Percentiles rank a stretch among this genome's conserved stretches.
Conservation (phyloP, 2,888 invertebrate species). For the Callyntrura sp. region DNA sequence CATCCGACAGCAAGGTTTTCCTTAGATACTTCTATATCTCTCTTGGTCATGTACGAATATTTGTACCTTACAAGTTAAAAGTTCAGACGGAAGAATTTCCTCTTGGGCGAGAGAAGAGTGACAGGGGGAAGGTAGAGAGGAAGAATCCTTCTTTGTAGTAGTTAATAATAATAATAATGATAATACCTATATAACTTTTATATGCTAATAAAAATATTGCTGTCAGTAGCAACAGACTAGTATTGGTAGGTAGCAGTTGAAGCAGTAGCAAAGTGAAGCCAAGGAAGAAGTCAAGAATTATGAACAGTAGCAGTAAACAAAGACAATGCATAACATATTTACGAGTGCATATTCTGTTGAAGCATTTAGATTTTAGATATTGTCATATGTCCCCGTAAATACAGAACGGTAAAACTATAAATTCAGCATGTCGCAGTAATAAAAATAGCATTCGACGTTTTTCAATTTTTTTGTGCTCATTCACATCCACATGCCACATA, state of each 20-base stretch:
- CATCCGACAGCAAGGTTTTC: not conserved
- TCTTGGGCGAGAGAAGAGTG: not conserved
- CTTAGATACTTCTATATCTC: not conserved
- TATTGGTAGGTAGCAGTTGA: not conserved
- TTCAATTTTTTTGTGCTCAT: not conserved
- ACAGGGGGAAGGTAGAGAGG: not conserved
- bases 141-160: too few relatives aligned
- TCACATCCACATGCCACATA: not conserved
- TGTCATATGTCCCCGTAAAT: slow-evolving; percentile 29
- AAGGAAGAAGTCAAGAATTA: too few relatives aligned
- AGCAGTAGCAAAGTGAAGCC: not conserved
- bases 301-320: not conserved
- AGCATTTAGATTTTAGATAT: not conserved
- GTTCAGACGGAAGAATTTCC: not conserved
- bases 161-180: too few relatives aligned
- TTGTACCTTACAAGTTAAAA: not conserved
- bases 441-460: slow-evolving; percentile 43
- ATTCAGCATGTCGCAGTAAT: slow-evolving; percentile 29
- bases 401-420: slow-evolving; percentile 26
- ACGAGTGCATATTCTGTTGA: too few relatives aligned
- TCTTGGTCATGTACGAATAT: not conserved
- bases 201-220: slow-evolving; percentile 33
- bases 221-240: not conserved
- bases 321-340: slow-evolving; percentile 3
- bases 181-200: slow-evolving; percentile 16